Percentiles rank a stretch among this genome's conserved stretches.
phyloP scores from a whole-genome alignment of 2,888 invertebrate species.

The Apodemia zela region DNA sequence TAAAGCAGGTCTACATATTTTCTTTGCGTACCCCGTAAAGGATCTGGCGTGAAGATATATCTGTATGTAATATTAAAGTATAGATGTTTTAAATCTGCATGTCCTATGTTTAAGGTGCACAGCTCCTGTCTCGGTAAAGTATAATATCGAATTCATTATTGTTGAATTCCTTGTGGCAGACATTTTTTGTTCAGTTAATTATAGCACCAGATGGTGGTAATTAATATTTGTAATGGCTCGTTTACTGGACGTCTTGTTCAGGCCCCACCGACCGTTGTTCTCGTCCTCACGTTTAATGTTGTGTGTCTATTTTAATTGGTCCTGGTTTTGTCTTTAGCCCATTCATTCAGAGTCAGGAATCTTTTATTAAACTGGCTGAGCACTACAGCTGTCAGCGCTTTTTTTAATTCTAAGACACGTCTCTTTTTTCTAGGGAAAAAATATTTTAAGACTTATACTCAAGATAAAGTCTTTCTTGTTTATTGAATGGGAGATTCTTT shows the following conservation, averaged over 20 bases:
- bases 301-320: neutral
- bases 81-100: too few relatives aligned
- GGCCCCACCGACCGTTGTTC: neutral
- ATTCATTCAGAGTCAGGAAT: neutral
- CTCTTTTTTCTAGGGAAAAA: too few relatives aligned
- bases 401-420: too few relatives aligned
- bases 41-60: too few relatives aligned
- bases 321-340: neutral
- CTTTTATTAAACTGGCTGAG: neutral
- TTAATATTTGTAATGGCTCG: slow-evolving; percentile 3
- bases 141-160: neutral
- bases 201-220: slow-evolving; percentile 3
- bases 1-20: too few relatives aligned
- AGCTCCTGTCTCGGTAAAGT: neutral
- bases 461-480: too few relatives aligned
- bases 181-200: slow-evolving; percentile 11
- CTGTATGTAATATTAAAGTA: too few relatives aligned
- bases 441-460: too few relatives aligned
- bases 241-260: neutral
- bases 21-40: too few relatives aligned
- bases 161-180: neutral
- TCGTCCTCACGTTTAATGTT: neutral
- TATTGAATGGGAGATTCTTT: too few relatives aligned
- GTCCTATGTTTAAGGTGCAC: neutral
- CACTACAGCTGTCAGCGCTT: too few relatives aligned